phyloP scores from a whole-genome alignment of 2,113 vertebrate genomes.

The Paedocypris sp. region DNA sequence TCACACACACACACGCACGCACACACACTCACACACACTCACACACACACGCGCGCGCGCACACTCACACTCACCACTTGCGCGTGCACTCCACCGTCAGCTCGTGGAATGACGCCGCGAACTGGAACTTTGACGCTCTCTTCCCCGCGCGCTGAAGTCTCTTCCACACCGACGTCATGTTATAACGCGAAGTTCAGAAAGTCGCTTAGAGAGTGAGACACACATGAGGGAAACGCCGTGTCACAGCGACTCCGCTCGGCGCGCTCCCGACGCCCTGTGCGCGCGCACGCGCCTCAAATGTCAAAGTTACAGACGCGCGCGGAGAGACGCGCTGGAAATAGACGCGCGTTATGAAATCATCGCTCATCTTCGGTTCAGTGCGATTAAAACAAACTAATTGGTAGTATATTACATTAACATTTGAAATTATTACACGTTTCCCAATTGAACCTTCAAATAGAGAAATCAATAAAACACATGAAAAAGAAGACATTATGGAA shows the following conservation, averaged over 20 bases:
- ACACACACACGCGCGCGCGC: no score
- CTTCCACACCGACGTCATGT: conserved; percentile 88
- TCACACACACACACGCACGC: no score
- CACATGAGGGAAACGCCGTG: neutral
- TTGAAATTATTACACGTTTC: no score
- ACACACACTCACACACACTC: no score
- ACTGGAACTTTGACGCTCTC: conserved; percentile 77
- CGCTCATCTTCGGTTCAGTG: no score
- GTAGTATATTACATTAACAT: no score
- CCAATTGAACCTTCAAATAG: no score
- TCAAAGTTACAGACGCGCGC: conserved; percentile 38
- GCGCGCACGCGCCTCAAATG: conserved; percentile 30
- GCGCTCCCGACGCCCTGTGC: no score
- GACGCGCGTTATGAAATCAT: no score
- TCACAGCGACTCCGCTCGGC: neutral
- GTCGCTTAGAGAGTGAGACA: neutral
- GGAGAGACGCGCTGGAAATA: conserved; percentile 12
- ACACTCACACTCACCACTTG: conserved; percentile 65
- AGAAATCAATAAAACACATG: no score
- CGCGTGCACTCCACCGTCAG: conserved; percentile 70
- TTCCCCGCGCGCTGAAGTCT: conserved; percentile 79
- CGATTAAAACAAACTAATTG: no score
- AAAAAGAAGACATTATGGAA: no score
- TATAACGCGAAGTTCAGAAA: neutral
- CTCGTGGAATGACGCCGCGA: conserved; percentile 75